phyloP scores from a whole-genome alignment of 2,113 vertebrate genomes.

The Pseudois nayaur region DNA sequence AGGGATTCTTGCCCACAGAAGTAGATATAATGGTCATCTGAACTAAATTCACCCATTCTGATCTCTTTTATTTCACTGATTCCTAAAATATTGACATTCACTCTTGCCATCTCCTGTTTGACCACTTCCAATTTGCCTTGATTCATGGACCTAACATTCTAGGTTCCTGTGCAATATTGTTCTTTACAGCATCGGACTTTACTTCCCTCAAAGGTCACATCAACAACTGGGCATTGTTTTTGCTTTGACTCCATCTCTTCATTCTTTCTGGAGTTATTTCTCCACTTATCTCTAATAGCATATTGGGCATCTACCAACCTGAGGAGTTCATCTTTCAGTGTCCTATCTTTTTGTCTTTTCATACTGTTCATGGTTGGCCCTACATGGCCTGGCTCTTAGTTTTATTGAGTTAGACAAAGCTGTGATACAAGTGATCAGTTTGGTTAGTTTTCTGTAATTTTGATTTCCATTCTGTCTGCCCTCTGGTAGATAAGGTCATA shows the following conservation, averaged over 20 bases:
- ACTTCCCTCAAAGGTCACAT: not conserved
- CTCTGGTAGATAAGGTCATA: not conserved
- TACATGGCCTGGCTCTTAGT: not conserved
- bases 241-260: not conserved
- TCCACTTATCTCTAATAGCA: not conserved
- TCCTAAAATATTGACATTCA: rapidly evolving
- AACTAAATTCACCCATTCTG: not conserved
- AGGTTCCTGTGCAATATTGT: not conserved
- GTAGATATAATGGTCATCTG: not conserved
- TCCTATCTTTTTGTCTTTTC: not conserved
- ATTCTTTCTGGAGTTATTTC: not conserved
- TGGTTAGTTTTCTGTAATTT: not conserved
- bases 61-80: not conserved
- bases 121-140: not conserved
- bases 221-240: not conserved
- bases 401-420: not conserved
- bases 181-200: not conserved
- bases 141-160: not conserved
- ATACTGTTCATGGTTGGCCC: not conserved
- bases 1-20: not conserved
- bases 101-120: not conserved
- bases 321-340: not conserved
- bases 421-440: not conserved
- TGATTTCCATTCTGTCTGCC: not conserved
- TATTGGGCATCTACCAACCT: not conserved